Conservation (phyloP, 2,888 invertebrate species). For the Formica aserva region DNA sequence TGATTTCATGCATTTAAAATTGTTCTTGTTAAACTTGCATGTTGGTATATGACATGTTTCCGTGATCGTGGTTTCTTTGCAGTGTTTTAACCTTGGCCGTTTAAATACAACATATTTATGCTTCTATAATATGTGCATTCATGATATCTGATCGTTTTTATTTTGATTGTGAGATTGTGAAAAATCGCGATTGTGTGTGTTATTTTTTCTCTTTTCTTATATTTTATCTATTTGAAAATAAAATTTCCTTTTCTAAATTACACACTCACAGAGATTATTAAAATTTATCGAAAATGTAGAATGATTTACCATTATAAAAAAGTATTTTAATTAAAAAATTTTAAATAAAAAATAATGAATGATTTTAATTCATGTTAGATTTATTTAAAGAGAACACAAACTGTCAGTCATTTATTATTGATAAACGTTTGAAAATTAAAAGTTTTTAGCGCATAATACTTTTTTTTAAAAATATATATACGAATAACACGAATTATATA, state of each 20-base stretch:
- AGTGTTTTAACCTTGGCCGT: background rate
- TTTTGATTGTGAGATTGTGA: background rate
- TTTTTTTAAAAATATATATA: background rate
- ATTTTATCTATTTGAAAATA: background rate
- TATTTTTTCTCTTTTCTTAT: background rate
- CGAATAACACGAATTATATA: background rate
- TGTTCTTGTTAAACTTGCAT: background rate
- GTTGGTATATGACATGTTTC: background rate
- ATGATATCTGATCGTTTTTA: background rate
- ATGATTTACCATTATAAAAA: background rate
- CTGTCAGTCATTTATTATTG: background rate
- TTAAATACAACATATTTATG: background rate
- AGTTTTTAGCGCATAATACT: background rate
- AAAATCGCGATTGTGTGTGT: background rate
- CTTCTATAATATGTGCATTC: too few relatives aligned
- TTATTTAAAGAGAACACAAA: background rate
- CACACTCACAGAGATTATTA: background rate
- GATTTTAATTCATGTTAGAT: too few relatives aligned
- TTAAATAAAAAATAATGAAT: too few relatives aligned
- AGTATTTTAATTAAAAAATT: background rate
- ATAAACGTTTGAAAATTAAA: background rate
- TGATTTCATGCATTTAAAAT: background rate
- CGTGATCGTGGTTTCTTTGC: constrained; percentile 1
- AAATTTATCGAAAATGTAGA: background rate
- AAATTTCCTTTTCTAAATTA: too few relatives aligned